phyloP scores from a whole-genome alignment of 1,140 invertebrate genomes.

The Drosophila littoralis region DNA sequence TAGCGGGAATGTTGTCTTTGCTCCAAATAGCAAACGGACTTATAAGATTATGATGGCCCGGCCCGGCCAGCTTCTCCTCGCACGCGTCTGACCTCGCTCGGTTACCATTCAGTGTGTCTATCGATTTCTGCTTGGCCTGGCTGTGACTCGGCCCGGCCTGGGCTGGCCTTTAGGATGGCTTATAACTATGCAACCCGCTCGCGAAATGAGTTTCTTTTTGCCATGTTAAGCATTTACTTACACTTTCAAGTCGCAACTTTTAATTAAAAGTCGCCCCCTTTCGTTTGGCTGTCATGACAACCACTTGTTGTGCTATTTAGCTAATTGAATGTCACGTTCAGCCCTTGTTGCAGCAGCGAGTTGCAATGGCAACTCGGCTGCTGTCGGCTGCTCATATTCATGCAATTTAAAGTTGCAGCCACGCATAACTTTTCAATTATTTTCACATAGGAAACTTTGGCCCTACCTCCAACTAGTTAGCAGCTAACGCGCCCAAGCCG shows the following conservation, averaged over 20 bases:
- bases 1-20: slow-evolving; percentile 47
- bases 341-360: not conserved
- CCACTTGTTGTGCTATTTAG: slow-evolving; percentile 25
- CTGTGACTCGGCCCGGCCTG: not conserved
- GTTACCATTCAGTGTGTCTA: not conserved
- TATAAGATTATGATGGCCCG: slow-evolving; percentile 57
- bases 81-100: not conserved
- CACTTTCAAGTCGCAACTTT: slow-evolving; percentile 8
- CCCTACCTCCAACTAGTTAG: slow-evolving; percentile 18
- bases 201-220: slow-evolving; percentile 28
- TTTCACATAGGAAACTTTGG: slow-evolving; percentile 24
- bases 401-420: not conserved
- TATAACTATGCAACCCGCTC: slow-evolving; percentile 51
- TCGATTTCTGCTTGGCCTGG: slow-evolving; percentile 17
- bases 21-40: slow-evolving; percentile 70
- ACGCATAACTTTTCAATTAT: slow-evolving; percentile 12
- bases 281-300: slow-evolving; percentile 4
- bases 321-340: slow-evolving; percentile 26
- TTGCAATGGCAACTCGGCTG: not conserved
- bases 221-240: slow-evolving; percentile 25
- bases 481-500: slow-evolving; percentile 26
- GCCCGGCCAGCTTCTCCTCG: slow-evolving; percentile 4
- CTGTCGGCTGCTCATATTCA: no score
- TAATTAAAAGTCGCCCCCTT: slow-evolving; percentile 51
- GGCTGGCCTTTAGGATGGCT: slow-evolving; percentile 49